Evolutionary conservation across 2,113 vertebrate species (phyloP).

Genomic region (Gyps fulvus): DNA sequence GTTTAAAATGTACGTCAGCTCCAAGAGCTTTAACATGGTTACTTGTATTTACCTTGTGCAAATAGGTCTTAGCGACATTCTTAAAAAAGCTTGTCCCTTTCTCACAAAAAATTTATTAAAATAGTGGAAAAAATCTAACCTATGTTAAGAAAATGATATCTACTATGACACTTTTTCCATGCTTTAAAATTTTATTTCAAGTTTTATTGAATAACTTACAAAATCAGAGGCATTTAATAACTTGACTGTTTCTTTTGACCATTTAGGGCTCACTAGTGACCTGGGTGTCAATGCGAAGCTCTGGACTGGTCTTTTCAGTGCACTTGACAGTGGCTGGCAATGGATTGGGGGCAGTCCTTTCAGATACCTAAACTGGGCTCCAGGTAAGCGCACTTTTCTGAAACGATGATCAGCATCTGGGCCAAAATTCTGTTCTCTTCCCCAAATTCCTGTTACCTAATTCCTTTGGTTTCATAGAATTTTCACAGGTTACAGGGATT

Average conservation of each 20-base stretch:
- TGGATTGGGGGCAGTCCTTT: slow-evolving; percentile 87
- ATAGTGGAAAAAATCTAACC: background rate
- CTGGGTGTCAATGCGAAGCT: slow-evolving; percentile 68
- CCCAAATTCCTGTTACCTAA: background rate
- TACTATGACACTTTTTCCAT: background rate
- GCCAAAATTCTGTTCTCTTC: background rate
- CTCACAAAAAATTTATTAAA: background rate
- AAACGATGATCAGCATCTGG: background rate
- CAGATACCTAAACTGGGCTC: slow-evolving; percentile 93
- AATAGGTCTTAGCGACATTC: background rate
- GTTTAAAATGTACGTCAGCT: background rate
- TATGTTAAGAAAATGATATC: background rate
- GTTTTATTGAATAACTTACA: background rate
- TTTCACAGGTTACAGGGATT: background rate
- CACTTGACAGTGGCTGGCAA: slow-evolving; percentile 87
- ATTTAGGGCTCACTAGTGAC: slow-evolving; percentile 76
- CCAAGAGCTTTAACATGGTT: background rate
- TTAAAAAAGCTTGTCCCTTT: background rate
- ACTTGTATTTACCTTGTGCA: background rate
- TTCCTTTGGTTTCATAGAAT: background rate
- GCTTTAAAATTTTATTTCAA: background rate
- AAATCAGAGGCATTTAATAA: background rate
- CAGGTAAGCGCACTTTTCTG: slow-evolving; percentile 74
- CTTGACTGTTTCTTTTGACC: background rate
- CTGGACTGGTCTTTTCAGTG: slow-evolving; percentile 90